Percentiles rank a stretch among this genome's conserved stretches.
phyloP scores from a whole-genome alignment of 1,140 invertebrate species.

The Pygmarrhopalites habei region DNA sequence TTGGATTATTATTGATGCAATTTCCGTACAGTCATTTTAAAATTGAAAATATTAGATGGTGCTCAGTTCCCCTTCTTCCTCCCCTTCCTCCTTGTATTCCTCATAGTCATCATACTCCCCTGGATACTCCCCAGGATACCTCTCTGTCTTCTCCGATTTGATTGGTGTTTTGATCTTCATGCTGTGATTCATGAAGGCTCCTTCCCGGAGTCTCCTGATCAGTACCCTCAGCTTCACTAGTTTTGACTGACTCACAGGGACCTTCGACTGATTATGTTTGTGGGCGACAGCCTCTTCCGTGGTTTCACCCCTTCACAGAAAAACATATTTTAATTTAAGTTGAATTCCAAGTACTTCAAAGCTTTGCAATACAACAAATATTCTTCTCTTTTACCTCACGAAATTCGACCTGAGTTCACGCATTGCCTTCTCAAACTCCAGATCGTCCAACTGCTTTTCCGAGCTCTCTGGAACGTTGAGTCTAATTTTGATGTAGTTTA shows the following conservation, averaged over 20 bases:
- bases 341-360: not conserved
- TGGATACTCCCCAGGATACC: not conserved
- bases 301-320: too few species aligned
- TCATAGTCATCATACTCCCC: not conserved
- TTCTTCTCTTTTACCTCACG: not conserved
- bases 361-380: not conserved
- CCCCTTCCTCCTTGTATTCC: not conserved
- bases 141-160: not conserved
- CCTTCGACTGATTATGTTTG: not conserved
- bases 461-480: too few species aligned
- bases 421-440: too few species aligned
- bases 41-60: too few species aligned
- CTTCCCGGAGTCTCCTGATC: not conserved
- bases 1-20: too few species aligned
- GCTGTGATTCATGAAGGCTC: not conserved
- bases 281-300: not conserved
- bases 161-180: not conserved
- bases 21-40: too few species aligned
- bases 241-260: not conserved
- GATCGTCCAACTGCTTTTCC: not conserved
- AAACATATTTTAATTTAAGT: too few species aligned
- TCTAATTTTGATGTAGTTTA: not conserved
- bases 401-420: not conserved
- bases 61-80: conserved; percentile 3
- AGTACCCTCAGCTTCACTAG: not conserved